These are phyloP conservation scores for Sepioteuthis lessoniana DNA, from an alignment of 2,888 invertebrate genomes.

Conservation along the genomic window DNA sequence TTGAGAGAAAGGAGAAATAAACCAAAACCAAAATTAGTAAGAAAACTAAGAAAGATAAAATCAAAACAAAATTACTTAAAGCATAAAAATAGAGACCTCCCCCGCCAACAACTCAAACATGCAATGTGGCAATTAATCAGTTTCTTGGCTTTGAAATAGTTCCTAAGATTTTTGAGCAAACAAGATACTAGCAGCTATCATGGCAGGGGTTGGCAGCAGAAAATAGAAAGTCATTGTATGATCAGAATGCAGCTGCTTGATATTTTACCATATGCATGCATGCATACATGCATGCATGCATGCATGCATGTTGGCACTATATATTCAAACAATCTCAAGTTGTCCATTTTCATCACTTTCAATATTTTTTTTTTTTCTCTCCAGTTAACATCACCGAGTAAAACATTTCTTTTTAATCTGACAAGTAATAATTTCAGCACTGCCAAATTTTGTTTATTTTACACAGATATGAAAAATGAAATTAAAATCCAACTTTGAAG, in stretches of 20 bases:
- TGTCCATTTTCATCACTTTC: not conserved
- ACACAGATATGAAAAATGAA: not conserved
- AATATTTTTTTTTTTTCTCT: not conserved
- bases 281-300: too few relatives aligned
- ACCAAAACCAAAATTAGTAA: too few relatives aligned
- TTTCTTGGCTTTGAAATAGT: not conserved
- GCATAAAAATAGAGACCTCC: too few relatives aligned
- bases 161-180: not conserved
- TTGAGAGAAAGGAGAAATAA: too few relatives aligned
- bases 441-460: not conserved
- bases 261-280: not conserved
- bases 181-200: not conserved
- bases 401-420: not conserved
- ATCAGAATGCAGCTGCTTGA: not conserved
- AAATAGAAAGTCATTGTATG: not conserved
- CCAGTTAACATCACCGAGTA: not conserved
- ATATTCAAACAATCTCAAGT: not conserved
- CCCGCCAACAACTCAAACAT: too few relatives aligned
- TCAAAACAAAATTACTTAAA: too few relatives aligned
- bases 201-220: not conserved
- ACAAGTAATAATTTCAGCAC: not conserved
- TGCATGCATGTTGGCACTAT: not conserved
- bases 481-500: not conserved
- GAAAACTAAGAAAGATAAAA: too few relatives aligned
- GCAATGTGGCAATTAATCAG: not conserved